phyloP scores from a whole-genome alignment of 2,797 vertebrate genomes.

The Gymnodraco acuticeps region DNA sequence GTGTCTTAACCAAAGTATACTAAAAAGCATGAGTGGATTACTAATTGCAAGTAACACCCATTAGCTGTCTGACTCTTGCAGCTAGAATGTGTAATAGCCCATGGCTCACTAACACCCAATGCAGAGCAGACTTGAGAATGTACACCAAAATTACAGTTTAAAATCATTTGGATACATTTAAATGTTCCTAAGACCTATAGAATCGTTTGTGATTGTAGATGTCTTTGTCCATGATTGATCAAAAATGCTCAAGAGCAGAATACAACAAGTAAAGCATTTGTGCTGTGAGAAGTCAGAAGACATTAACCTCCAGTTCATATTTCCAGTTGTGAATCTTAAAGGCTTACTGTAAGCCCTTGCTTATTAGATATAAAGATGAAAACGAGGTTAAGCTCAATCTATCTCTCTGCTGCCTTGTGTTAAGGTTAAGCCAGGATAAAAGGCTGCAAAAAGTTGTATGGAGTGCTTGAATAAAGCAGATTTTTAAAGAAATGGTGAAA shows the following conservation, averaged over 20 bases:
- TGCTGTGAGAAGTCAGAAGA: background rate
- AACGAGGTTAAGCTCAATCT: background rate
- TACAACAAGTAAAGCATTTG: background rate
- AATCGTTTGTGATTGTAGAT: background rate
- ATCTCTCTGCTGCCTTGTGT: background rate
- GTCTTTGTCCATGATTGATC: background rate
- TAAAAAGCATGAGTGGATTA: background rate
- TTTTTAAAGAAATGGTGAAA: background rate
- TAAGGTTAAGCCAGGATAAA: background rate
- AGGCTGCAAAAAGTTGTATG: background rate
- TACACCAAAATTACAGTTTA: background rate
- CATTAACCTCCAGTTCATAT: background rate
- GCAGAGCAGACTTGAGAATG: background rate
- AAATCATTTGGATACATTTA: background rate
- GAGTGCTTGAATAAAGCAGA: background rate
- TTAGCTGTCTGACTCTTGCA: background rate
- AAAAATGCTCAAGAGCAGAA: background rate
- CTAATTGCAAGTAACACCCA: background rate
- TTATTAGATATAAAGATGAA: slow-evolving; percentile 11
- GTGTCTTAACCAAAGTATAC: background rate
- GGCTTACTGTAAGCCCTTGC: background rate
- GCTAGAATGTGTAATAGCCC: background rate
- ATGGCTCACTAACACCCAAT: background rate
- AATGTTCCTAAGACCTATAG: background rate
- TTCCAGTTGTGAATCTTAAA: slow-evolving; percentile 8